These are phyloP conservation scores for Rotaria macrura DNA, from an alignment of 2,888 invertebrate species.

Conservation along the genomic window DNA sequence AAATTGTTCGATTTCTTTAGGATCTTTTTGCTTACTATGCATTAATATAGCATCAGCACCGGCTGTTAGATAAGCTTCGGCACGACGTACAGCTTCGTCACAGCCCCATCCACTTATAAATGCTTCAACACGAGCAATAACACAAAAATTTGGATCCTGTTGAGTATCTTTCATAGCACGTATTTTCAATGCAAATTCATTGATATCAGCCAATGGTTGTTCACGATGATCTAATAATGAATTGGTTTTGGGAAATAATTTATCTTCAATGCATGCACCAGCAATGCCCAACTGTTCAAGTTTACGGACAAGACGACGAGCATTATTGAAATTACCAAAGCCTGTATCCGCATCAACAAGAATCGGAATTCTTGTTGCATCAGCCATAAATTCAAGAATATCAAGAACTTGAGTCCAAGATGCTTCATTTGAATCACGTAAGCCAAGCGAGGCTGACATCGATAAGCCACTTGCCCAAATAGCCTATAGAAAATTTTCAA, in stretches of 20 bases:
- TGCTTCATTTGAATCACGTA: slow-evolving; percentile 52
- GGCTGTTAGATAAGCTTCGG: slow-evolving; percentile 35
- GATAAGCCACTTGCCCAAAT: slow-evolving; percentile 52
- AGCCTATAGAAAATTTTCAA: slow-evolving; percentile 34
- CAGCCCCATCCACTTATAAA: slow-evolving; percentile 39
- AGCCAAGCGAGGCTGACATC: slow-evolving; percentile 50
- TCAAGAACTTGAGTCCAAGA: slow-evolving; percentile 53
- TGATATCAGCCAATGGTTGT: slow-evolving; percentile 50
- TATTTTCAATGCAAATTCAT: slow-evolving; percentile 52
- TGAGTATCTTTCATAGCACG: slow-evolving; percentile 52
- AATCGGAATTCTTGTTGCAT: slow-evolving; percentile 50
- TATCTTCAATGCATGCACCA: slow-evolving; percentile 52
- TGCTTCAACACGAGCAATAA: slow-evolving; percentile 52
- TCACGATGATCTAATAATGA: slow-evolving; percentile 49
- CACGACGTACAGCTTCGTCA: slow-evolving; percentile 41
- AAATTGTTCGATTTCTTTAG: slow-evolving; percentile 50
- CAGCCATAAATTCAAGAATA: slow-evolving; percentile 51
- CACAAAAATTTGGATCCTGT: slow-evolving; percentile 50
- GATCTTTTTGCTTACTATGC: slow-evolving; percentile 50
- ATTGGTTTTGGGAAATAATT: slow-evolving; percentile 52
- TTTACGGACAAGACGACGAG: slow-evolving; percentile 49
- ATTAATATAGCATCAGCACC: slow-evolving; percentile 52
- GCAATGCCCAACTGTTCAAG: slow-evolving; percentile 51
- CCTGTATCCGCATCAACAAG: slow-evolving; percentile 52
- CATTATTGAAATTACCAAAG: slow-evolving; percentile 53